Percentiles rank a stretch among this genome's conserved stretches.
Conservation (phyloP, 2,888 invertebrate genomes). For the Hymenopus coronatus region DNA sequence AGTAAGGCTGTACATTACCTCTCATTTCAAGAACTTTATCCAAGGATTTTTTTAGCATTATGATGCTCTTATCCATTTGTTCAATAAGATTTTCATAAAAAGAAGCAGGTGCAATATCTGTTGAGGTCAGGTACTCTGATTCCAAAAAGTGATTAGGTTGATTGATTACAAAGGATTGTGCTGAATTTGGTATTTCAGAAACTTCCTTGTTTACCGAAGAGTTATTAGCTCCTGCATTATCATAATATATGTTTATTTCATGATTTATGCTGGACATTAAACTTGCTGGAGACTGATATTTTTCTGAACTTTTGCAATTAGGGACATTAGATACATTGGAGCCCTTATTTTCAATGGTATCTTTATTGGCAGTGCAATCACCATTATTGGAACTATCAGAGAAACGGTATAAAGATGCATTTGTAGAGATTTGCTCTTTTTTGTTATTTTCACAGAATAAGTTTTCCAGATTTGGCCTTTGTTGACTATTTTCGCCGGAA, state of each 20-base stretch:
- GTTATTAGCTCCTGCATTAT: neutral
- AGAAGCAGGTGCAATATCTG: neutral
- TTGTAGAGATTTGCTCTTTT: neutral
- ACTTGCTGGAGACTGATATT: neutral
- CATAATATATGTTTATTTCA: neutral
- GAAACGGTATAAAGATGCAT: neutral
- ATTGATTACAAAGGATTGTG: neutral
- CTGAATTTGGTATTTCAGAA: neutral
- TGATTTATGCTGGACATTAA: neutral
- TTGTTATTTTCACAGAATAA: neutral
- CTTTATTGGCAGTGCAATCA: neutral
- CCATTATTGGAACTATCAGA: neutral
- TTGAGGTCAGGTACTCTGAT: neutral
- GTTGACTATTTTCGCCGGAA: neutral
- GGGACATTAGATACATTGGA: neutral
- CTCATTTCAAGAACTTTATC: conserved; percentile 6
- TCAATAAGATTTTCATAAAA: neutral
- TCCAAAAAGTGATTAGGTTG: neutral
- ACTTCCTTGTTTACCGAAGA: neutral
- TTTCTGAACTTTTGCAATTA: neutral
- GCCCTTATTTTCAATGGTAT: neutral
- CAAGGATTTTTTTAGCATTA: neutral
- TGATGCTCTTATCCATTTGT: neutral
- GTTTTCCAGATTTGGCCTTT: neutral
- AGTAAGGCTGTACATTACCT: neutral